Base-by-base conservation (phyloP, 2,797 vertebrate genomes). In the Takifugu rubripes region DNA sequence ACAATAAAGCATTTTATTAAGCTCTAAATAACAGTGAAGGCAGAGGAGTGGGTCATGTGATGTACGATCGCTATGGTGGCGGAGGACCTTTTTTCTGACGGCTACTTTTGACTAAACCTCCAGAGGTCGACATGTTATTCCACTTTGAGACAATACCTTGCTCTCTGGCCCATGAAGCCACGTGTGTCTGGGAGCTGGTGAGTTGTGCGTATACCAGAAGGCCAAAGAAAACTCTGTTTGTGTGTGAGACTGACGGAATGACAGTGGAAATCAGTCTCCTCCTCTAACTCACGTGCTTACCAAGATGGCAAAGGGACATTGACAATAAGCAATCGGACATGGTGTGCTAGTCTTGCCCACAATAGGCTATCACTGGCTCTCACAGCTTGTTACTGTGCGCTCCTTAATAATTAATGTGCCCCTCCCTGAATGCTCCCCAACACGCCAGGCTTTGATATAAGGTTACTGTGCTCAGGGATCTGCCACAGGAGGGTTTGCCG, bases 361-460 rank as follows among this genome's bases (percentile, higher is more conserved):
- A 87, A 86, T 72, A 72, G 82, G 81, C 79, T 66, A 68, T 85
- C 56, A 49, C 77, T 33, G 68, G 72, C 9, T 45, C 81, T 81
- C 82, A 74, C 85, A 88, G 89, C 87, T 89, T 90, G 87, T 87
- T 90, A 87, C 84, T 79, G 84, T 85, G 81, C 73, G 83, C 77
- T 72, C 54, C 78, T 92, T 79, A 90, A 91, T 91, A 88, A 90
- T 92, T 88, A 85, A 91, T 88, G 87, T 56, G 72, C 78, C 75
- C 88, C 83, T 83, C 75, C 78, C 84, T 75, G 77, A 76, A 84
- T 87, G 88, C 86, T 88, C 82, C 49, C 72, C 71, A 71, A 84
- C 87, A 86, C 75, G 79, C 76, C 75, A 82, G 65, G 80, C 88
- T 91, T 90, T 92, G 90, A 91, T 91, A 87, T 87, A 84, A 90